Conservation (phyloP, 2,797 vertebrate genomes). For the Oceanodroma leucorhoa region DNA sequence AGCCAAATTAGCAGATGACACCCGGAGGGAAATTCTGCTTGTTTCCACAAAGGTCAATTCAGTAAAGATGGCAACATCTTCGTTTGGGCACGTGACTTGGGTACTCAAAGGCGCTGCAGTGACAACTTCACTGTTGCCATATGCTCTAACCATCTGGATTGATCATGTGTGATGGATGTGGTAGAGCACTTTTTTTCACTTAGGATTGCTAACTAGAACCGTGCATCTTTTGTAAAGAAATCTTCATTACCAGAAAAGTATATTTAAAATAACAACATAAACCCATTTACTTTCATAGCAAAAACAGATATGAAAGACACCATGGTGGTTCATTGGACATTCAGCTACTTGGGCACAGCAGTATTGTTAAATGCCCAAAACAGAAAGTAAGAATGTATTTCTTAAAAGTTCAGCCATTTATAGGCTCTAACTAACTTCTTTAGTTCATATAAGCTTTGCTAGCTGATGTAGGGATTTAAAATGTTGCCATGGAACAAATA, state of each 20-base stretch:
- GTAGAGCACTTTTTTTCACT: not conserved
- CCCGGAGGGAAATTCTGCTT: not conserved
- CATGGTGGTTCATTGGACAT: not conserved
- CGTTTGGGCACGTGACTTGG: not conserved
- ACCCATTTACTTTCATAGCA: rapidly evolving
- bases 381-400: not conserved
- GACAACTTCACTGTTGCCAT: slow-evolving; percentile 23
- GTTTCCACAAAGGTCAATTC: slow-evolving; percentile 39
- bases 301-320: not conserved
- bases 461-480: not conserved
- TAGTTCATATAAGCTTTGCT: not conserved
- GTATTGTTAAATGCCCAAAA: not conserved
- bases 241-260: not conserved
- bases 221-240: not conserved
- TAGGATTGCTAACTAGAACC: not conserved
- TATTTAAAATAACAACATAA: not conserved
- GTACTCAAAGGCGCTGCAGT: not conserved
- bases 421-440: not conserved
- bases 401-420: not conserved
- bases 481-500: not conserved
- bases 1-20: slow-evolving; percentile 47
- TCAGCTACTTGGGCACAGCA: not conserved
- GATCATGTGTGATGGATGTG: not conserved
- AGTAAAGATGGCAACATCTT: not conserved
- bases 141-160: slow-evolving; percentile 41